Evolutionary conservation across 1,140 invertebrate genomes (phyloP).

Genomic region (Phortica variegata): DNA sequence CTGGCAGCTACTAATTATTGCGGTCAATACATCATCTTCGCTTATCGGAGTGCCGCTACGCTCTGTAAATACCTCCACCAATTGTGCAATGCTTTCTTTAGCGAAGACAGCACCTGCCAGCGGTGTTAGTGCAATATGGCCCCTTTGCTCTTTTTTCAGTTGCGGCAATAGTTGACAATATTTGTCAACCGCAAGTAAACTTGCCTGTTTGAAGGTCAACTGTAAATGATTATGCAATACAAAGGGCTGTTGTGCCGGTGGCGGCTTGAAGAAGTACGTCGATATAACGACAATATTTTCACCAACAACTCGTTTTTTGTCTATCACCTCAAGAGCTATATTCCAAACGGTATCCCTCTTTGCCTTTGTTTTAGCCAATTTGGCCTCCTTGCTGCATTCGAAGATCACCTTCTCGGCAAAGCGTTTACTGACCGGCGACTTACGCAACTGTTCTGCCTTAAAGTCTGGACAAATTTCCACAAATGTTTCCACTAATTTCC

Average conservation of each 20-base stretch:
- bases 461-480: slow-evolving; percentile 33
- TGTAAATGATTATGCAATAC: slow-evolving; percentile 13
- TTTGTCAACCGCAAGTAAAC: slow-evolving; percentile 32
- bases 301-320: neutral
- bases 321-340: slow-evolving; percentile 8
- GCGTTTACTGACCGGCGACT: slow-evolving; percentile 23
- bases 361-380: slow-evolving; percentile 18
- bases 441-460: slow-evolving; percentile 9
- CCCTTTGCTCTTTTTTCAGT: slow-evolving; percentile 18
- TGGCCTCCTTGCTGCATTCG: slow-evolving; percentile 25
- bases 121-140: slow-evolving; percentile 30
- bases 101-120: slow-evolving; percentile 30
- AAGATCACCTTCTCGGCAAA: slow-evolving; percentile 35
- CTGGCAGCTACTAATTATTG: slow-evolving; percentile 36
- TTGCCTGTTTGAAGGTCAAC: slow-evolving; percentile 38
- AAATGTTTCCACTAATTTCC: slow-evolving; percentile 22
- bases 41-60: slow-evolving; percentile 3
- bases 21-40: slow-evolving; percentile 16
- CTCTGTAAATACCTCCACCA: slow-evolving; percentile 21
- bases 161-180: slow-evolving; percentile 34
- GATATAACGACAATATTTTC: slow-evolving; percentile 15
- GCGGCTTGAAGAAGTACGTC: slow-evolving; percentile 3
- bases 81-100: slow-evolving; percentile 17
- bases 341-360: slow-evolving; percentile 18
- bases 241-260: slow-evolving; percentile 21